Conservation (phyloP, 2,888 invertebrate species). For the Drepana falcataria region DNA sequence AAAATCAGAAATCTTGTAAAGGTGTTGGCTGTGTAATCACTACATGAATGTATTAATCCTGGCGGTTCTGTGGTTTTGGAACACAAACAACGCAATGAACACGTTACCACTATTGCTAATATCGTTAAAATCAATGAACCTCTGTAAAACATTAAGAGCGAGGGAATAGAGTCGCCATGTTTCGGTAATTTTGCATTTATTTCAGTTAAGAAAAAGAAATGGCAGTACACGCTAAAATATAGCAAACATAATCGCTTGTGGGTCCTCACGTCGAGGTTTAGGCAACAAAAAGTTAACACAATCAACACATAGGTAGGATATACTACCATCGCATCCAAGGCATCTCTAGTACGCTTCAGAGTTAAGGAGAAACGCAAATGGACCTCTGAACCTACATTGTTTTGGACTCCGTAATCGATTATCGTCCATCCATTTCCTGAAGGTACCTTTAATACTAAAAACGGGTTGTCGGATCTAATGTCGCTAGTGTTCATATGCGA, state of each 20-base stretch:
- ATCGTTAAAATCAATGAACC: slow-evolving; percentile 31
- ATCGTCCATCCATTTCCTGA: slow-evolving; percentile 39
- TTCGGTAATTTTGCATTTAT: slow-evolving; percentile 29
- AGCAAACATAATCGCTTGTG: slow-evolving; percentile 24
- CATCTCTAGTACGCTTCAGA: slow-evolving; percentile 35
- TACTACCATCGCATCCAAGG: slow-evolving; percentile 30
- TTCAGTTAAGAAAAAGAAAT: slow-evolving; percentile 28
- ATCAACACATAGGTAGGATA: slow-evolving; percentile 33
- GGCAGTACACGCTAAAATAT: slow-evolving; percentile 33
- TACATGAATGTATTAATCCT: slow-evolving; percentile 22
- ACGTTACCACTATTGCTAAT: slow-evolving; percentile 22
- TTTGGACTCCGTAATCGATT: slow-evolving; percentile 23
- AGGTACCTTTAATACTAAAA: slow-evolving; percentile 24
- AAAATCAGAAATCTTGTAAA: slow-evolving; percentile 22
- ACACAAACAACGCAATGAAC: slow-evolving; percentile 23
- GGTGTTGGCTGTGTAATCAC: slow-evolving; percentile 21
- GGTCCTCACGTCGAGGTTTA: slow-evolving; percentile 31
- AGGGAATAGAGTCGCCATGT: slow-evolving; percentile 27
- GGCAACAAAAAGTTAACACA: slow-evolving; percentile 22
- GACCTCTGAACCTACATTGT: slow-evolving; percentile 11
- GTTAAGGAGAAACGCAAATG: slow-evolving; percentile 33
- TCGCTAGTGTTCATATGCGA: slow-evolving; percentile 16
- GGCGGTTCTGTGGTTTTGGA: slow-evolving; percentile 15
- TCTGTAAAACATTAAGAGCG: slow-evolving; percentile 34
- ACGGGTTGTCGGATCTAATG: slow-evolving; percentile 6